phyloP scores from a whole-genome alignment of 2,888 invertebrate species.

The Spialia ferax region DNA sequence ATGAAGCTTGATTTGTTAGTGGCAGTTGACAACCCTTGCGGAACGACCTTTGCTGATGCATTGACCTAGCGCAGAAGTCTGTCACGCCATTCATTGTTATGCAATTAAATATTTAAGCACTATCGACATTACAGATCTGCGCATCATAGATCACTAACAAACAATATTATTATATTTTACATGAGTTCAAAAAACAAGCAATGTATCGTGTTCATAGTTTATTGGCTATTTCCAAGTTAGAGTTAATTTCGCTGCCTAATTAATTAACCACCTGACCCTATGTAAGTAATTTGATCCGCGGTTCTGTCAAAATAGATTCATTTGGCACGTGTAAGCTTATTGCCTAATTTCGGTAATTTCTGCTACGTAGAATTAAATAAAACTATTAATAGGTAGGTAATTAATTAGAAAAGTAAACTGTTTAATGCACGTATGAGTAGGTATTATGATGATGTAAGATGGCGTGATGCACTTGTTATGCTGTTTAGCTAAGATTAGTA shows the following conservation, averaged over 20 bases:
- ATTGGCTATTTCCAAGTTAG: background rate
- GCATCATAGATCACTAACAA: background rate
- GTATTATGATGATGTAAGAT: slow-evolving; percentile 6
- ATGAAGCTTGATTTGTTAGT: background rate
- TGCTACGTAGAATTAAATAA: slow-evolving; percentile 5
- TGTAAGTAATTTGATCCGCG: slow-evolving; percentile 30
- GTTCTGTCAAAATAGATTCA: slow-evolving; percentile 18
- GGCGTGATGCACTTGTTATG: slow-evolving; percentile 5
- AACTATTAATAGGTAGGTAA: background rate
- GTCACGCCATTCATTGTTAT: slow-evolving; percentile 4
- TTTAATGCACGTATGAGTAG: slow-evolving; percentile 2
- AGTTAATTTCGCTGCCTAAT: background rate
- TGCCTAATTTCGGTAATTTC: slow-evolving; percentile 33
- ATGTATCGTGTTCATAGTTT: slow-evolving; percentile 3
- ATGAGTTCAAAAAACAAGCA: slow-evolving; percentile 1
- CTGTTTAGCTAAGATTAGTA: slow-evolving; percentile 10
- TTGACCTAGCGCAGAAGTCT: slow-evolving; percentile 13
- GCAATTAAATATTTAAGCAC: background rate
- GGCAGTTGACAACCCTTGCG: slow-evolving; percentile 14
- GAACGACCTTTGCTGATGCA: slow-evolving; percentile 6
- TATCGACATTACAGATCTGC: background rate
- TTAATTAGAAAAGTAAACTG: slow-evolving; percentile 3
- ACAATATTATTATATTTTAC: background rate
- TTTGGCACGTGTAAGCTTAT: slow-evolving; percentile 34
- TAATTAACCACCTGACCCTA: slow-evolving; percentile 18